Conservation (phyloP, 2,888 invertebrate species). For the Colletes collaris region DNA sequence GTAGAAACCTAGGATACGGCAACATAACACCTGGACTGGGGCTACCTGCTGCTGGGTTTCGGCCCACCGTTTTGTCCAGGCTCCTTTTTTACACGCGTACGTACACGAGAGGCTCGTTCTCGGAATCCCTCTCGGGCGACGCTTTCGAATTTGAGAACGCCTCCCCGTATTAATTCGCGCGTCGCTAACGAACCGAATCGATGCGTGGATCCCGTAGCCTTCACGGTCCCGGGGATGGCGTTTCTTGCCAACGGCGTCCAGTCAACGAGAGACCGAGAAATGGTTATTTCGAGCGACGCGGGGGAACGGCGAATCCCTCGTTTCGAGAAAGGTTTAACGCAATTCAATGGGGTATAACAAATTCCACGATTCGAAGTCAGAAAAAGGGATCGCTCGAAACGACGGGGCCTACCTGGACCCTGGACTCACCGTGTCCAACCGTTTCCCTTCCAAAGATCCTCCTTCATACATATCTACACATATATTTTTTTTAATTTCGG, state of each 20-base stretch:
- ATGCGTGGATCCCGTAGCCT: too few relatives aligned
- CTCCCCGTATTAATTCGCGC: neutral
- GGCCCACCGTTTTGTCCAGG: constrained; percentile 24
- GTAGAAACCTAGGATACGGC: constrained; percentile 59
- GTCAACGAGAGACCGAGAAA: constrained; percentile 18
- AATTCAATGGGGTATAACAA: constrained; percentile 59
- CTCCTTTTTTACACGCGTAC: constrained; percentile 27
- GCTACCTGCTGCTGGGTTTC: constrained; percentile 55
- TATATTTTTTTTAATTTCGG: constrained; percentile 75
- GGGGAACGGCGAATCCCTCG: constrained; percentile 2
- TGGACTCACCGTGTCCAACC: constrained; percentile 32
- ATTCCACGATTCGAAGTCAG: constrained; percentile 55
- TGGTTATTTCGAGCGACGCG: constrained; percentile 2
- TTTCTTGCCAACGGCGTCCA: constrained; percentile 26
- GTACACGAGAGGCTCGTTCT: constrained; percentile 6
- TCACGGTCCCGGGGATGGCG: constrained; percentile 1
- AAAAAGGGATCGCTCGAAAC: constrained; percentile 53
- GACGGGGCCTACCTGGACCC: constrained; percentile 55
- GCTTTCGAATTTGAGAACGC: too few relatives aligned
- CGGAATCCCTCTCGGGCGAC: neutral
- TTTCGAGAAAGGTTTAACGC: constrained; percentile 52
- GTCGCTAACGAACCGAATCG: neutral
- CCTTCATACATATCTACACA: constrained; percentile 58
- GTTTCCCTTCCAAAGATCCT: constrained; percentile 40
- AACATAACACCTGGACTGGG: constrained; percentile 61